Evolutionary conservation across 2,888 invertebrate genomes (phyloP).

Genomic region (Spialia ferax): DNA sequence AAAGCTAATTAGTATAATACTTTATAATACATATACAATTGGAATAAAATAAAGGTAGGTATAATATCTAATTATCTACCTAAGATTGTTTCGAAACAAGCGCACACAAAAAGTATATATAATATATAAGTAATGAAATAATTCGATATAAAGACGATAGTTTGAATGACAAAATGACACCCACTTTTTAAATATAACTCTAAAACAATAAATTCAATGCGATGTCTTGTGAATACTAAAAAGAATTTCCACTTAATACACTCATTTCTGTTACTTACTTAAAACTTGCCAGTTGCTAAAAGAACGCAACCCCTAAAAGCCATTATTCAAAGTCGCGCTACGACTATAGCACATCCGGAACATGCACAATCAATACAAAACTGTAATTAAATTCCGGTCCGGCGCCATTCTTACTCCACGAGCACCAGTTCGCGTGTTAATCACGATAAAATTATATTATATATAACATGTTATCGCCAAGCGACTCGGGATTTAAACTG

Average conservation of each 20-base stretch:
- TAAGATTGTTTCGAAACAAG: too few species aligned
- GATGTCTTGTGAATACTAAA: background rate
- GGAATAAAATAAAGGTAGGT: too few species aligned
- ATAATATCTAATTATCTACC: too few species aligned
- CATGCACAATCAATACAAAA: conserved; percentile 18
- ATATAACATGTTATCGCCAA: conserved; percentile 24
- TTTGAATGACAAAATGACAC: background rate
- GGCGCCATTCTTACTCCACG: conserved; percentile 25
- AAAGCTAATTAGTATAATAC: too few species aligned
- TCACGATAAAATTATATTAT: conserved; percentile 20
- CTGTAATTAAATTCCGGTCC: conserved; percentile 32
- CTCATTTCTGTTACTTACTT: background rate
- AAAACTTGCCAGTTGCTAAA: background rate
- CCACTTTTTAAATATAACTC: background rate
- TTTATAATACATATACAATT: too few species aligned
- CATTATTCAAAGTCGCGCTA: conserved; percentile 3
- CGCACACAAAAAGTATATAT: too few species aligned
- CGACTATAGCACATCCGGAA: conserved; percentile 17
- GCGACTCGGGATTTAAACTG: conserved; percentile 19
- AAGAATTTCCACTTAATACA: background rate
- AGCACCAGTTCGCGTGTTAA: conserved; percentile 24
- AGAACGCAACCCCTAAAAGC: conserved; percentile 9
- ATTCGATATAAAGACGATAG: too few species aligned
- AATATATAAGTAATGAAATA: too few species aligned
- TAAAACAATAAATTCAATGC: background rate